A percentile compares a stretch with the other conserved stretches of the same genome.
Evolutionary conservation across 2,888 invertebrate species (phyloP).

Genomic region (Petrolisthes manimaculis): DNA sequence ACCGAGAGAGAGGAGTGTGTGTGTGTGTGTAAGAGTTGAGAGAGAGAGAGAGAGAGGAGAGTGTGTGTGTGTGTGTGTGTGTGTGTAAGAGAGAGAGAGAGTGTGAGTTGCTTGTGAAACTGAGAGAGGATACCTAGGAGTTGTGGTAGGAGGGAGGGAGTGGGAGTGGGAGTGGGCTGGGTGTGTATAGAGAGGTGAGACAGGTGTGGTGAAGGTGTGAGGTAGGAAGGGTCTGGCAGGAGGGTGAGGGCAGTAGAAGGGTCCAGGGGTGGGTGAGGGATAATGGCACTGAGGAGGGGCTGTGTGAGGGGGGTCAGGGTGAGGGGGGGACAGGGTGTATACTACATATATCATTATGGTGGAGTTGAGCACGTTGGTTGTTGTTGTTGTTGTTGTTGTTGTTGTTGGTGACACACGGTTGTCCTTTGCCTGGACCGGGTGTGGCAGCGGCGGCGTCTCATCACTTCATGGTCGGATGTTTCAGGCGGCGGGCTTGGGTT

Average conservation of each 20-base stretch:
- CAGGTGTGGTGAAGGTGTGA: not conserved
- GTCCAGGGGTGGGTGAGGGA: not conserved
- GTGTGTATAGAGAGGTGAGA: not conserved
- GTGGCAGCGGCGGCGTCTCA: constrained; percentile 38
- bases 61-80: too few species aligned
- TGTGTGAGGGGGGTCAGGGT: too few species aligned
- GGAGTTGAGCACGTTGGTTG: not conserved
- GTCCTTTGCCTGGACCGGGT: not conserved
- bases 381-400: not conserved
- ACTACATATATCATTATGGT: too few species aligned
- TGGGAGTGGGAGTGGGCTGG: not conserved
- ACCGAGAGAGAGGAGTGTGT: too few species aligned
- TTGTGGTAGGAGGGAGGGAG: not conserved
- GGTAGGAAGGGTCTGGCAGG: not conserved
- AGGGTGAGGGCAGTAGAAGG: too few species aligned
- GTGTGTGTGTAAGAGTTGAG: too few species aligned
- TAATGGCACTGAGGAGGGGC: not conserved
- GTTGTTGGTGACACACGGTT: not conserved
- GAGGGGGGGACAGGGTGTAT: not conserved
- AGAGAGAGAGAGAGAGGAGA: too few species aligned
- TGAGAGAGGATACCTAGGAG: not conserved
- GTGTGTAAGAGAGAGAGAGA: too few species aligned
- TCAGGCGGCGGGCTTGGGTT: constrained; percentile 40
- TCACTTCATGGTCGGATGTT: constrained; percentile 53
- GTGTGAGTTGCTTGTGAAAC: not conserved